These are phyloP conservation scores for Chironomus riparius DNA, from an alignment of 2,888 invertebrate genomes.

Conservation along the genomic window DNA sequence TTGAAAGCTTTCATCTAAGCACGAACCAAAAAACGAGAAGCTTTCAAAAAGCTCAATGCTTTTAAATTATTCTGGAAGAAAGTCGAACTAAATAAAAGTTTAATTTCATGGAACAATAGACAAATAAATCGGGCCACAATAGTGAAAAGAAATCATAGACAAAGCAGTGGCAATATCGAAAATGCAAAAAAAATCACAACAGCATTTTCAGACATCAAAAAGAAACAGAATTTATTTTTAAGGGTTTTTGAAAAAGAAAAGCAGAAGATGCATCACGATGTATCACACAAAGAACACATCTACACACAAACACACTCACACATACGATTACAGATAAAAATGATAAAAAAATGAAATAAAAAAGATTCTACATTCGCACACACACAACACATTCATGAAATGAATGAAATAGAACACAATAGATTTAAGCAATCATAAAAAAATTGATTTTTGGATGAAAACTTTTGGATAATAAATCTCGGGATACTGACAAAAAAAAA, in stretches of 20 bases:
- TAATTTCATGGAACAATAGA: neutral
- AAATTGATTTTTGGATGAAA: slow-evolving; percentile 7
- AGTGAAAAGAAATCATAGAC: neutral
- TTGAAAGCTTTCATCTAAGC: neutral
- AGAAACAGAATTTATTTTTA: neutral
- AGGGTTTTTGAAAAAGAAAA: neutral
- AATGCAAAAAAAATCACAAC: neutral
- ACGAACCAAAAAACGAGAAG: neutral
- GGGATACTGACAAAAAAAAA: neutral
- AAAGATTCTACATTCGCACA: neutral
- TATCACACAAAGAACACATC: neutral
- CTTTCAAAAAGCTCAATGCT: neutral
- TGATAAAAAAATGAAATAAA: neutral
- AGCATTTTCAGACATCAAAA: neutral
- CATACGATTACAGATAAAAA: neutral
- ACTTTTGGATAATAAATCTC: neutral
- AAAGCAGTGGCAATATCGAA: neutral
- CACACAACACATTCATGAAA: neutral
- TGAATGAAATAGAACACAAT: neutral
- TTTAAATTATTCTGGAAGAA: neutral
- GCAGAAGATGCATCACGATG: neutral
- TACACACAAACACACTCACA: neutral
- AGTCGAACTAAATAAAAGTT: neutral
- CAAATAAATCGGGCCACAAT: neutral
- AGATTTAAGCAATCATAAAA: neutral